These are phyloP conservation scores for Trogon surrucura DNA, from an alignment of 2,113 vertebrate species.

Conservation along the genomic window DNA sequence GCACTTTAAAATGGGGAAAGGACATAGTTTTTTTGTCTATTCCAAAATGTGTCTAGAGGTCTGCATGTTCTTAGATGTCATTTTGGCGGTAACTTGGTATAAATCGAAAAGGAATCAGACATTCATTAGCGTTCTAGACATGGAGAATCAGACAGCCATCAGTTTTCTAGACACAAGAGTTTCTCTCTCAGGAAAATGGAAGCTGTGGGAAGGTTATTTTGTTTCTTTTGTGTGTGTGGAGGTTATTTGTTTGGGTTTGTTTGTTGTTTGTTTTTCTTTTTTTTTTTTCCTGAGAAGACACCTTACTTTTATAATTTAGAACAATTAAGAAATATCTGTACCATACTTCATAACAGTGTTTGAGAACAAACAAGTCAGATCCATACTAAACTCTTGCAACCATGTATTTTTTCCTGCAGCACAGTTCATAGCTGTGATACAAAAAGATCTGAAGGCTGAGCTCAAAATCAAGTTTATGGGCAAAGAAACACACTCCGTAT, in stretches of 20 bases:
- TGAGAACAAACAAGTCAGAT: not conserved
- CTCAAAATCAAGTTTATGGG: not conserved
- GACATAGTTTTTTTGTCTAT: not conserved
- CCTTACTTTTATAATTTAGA: not conserved
- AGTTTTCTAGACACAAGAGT: not conserved
- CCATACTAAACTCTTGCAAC: not conserved
- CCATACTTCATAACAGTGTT: not conserved
- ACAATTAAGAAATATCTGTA: not conserved
- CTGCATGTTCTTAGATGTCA: not conserved
- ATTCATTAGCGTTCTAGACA: not conserved
- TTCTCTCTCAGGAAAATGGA: not conserved
- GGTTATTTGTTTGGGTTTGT: not conserved
- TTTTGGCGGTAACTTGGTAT: not conserved
- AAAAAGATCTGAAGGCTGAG: not conserved
- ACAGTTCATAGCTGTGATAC: not conserved
- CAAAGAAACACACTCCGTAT: not conserved
- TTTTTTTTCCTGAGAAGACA: not conserved
- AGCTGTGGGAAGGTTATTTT: not conserved
- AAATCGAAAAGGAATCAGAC: not conserved
- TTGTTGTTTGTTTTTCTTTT: fast-evolving
- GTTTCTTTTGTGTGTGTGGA: not conserved
- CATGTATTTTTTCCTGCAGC: not conserved
- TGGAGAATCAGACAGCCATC: not conserved
- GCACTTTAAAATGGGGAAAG: not conserved
- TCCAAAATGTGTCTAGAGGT: not conserved